Evolutionary conservation across 2,888 invertebrate species (phyloP).

Genomic region (Chouioia cunea): DNA sequence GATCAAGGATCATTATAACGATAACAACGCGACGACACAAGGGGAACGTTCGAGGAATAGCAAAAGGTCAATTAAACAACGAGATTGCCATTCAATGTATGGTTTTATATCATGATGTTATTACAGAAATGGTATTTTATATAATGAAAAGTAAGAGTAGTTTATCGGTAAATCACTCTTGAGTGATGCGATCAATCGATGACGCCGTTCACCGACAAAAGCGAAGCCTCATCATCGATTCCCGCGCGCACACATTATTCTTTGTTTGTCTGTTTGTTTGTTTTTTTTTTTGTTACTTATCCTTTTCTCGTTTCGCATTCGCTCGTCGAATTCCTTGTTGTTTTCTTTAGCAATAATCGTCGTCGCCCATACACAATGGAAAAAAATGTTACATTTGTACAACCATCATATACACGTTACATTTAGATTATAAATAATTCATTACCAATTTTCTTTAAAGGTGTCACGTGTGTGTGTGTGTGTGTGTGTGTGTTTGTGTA

Average conservation of each 20-base stretch:
- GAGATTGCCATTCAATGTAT: slow-evolving; percentile 66
- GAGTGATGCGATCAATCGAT: slow-evolving; percentile 59
- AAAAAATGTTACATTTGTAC: slow-evolving; percentile 71
- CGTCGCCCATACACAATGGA: slow-evolving; percentile 66
- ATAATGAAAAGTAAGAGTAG: slow-evolving; percentile 75
- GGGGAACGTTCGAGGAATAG: background rate
- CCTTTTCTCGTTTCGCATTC: slow-evolving; percentile 51
- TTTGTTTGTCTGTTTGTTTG: slow-evolving; percentile 48
- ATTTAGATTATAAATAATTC: slow-evolving; percentile 66
- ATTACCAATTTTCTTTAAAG: slow-evolving; percentile 59
- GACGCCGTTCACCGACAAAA: slow-evolving; percentile 23
- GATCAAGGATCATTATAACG: no score
- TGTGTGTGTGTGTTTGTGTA: slow-evolving; percentile 14
- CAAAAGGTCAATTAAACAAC: slow-evolving; percentile 5
- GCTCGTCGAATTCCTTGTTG: slow-evolving; percentile 53
- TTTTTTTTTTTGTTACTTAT: slow-evolving; percentile 48
- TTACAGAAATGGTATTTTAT: slow-evolving; percentile 78
- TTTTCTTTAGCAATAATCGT: slow-evolving; percentile 52
- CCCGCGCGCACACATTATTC: slow-evolving; percentile 56
- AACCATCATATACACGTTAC: slow-evolving; percentile 70
- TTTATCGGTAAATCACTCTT: slow-evolving; percentile 71
- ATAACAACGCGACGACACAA: background rate
- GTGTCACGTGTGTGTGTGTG: slow-evolving; percentile 49
- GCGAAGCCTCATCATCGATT: slow-evolving; percentile 52
- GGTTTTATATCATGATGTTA: slow-evolving; percentile 70